phyloP scores from a whole-genome alignment of 2,888 invertebrate genomes.

The Hemithea aestivaria region DNA sequence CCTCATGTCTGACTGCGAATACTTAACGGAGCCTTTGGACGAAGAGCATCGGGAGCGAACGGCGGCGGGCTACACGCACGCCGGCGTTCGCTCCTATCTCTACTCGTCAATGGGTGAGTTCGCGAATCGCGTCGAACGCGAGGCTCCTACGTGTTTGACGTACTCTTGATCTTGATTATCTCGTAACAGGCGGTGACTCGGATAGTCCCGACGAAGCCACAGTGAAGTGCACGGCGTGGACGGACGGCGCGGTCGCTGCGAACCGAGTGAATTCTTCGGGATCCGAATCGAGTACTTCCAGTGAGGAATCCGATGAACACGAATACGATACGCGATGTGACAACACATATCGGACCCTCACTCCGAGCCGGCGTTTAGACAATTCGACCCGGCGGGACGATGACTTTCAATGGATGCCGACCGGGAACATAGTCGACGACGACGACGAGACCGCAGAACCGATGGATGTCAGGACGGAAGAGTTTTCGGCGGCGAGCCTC shows the following conservation, averaged over 20 bases:
- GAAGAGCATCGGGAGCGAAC: slow-evolving; percentile 68
- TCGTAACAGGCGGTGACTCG: slow-evolving; percentile 78
- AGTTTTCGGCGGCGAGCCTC: slow-evolving; percentile 70
- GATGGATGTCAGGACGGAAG: slow-evolving; percentile 52
- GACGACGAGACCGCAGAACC: slow-evolving; percentile 47
- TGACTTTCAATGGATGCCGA: slow-evolving; percentile 84
- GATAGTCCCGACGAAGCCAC: slow-evolving; percentile 82
- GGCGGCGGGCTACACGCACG: slow-evolving; percentile 64
- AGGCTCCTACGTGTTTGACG: slow-evolving; percentile 43
- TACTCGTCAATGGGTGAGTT: slow-evolving; percentile 78
- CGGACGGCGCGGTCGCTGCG: slow-evolving; percentile 63
- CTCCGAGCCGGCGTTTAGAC: slow-evolving; percentile 66
- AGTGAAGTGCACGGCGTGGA: slow-evolving; percentile 76
- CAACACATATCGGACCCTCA: slow-evolving; percentile 79
- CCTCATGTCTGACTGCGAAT: slow-evolving; percentile 77
- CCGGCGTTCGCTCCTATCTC: slow-evolving; percentile 77
- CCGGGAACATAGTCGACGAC: slow-evolving; percentile 58
- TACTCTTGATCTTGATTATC: slow-evolving; percentile 45
- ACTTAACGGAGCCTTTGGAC: slow-evolving; percentile 69
- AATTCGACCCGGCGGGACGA: slow-evolving; percentile 82
- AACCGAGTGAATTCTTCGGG: slow-evolving; percentile 62
- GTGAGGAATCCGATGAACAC: slow-evolving; percentile 60
- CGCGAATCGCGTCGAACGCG: slow-evolving; percentile 43
- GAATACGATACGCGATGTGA: slow-evolving; percentile 78
- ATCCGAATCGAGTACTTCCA: slow-evolving; percentile 57